A percentile compares a stretch with the other conserved stretches of the same genome.
These are phyloP conservation scores for Oriolus oriolus DNA, from an alignment of 2,113 vertebrate species.

Conservation along the genomic window DNA sequence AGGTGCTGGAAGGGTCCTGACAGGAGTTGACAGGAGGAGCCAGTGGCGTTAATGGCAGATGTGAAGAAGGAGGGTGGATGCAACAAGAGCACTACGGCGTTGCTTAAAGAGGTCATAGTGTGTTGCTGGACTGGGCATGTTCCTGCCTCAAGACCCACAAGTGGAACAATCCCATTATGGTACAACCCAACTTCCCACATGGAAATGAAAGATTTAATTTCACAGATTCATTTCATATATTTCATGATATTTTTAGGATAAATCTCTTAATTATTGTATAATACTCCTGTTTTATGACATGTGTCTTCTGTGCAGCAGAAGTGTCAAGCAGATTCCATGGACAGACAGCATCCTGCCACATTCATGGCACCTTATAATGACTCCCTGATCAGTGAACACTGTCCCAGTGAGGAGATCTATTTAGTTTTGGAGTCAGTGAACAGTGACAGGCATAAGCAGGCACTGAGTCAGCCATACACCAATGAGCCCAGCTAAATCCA, in stretches of 20 bases:
- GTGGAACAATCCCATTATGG: background rate
- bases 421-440: background rate
- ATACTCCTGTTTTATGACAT: background rate
- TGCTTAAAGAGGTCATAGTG: background rate
- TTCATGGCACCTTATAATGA: background rate
- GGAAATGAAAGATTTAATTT: background rate
- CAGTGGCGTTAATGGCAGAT: background rate
- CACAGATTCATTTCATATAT: background rate
- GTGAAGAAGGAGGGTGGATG: background rate
- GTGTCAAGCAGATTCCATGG: background rate
- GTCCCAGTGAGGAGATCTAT: background rate
- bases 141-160: background rate
- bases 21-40: background rate
- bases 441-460: background rate
- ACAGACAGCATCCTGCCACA: background rate
- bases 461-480: background rate
- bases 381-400: background rate
- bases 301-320: background rate
- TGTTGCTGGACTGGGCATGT: background rate
- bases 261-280: background rate
- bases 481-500: background rate
- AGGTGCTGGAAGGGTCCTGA: background rate
- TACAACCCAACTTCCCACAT: background rate
- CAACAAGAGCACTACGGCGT: fast-evolving
- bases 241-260: background rate